Conservation (phyloP, 1,140 invertebrate species). For the Zaprionus africanus region DNA sequence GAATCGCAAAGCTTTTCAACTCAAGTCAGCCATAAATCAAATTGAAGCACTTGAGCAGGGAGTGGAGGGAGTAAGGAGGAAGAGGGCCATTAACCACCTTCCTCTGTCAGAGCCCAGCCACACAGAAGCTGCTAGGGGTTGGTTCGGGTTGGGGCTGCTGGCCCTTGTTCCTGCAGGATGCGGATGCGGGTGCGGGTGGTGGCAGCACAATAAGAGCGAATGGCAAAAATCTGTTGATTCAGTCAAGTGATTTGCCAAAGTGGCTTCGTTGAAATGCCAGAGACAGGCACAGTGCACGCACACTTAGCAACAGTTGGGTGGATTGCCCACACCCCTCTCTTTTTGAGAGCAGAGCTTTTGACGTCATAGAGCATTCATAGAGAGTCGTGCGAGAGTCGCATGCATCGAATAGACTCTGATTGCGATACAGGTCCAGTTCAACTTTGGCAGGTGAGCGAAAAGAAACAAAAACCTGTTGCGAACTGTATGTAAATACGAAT, state of each 20-base stretch:
- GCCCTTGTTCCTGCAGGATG: neutral
- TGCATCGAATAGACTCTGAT: conserved; percentile 14
- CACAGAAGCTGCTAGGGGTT: conserved; percentile 43
- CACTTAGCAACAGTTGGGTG: conserved; percentile 71
- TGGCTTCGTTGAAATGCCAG: conserved; percentile 82
- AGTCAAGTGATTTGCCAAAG: conserved; percentile 82
- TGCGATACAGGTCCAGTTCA: conserved; percentile 11
- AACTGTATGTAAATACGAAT: conserved; percentile 19
- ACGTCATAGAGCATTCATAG: conserved; percentile 50
- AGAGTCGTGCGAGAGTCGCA: conserved; percentile 3
- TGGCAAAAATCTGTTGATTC: conserved; percentile 81
- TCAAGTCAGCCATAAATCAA: conserved; percentile 78
- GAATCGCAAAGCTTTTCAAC: conserved; percentile 46
- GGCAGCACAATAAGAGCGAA: conserved; percentile 57
- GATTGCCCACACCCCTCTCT: neutral
- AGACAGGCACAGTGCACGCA: conserved; percentile 48
- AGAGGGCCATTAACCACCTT: neutral
- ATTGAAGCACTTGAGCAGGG: conserved; percentile 49
- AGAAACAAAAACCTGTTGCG: conserved; percentile 16
- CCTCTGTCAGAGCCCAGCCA: conserved; percentile 39
- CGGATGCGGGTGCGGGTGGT: conserved; percentile 2
- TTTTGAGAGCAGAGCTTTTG: conserved; percentile 42
- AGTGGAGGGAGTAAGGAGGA: neutral
- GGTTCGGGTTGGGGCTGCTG: conserved; percentile 10
- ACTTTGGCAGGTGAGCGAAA: conserved; percentile 1